These are phyloP conservation scores for Hypercompe scribonia DNA, from an alignment of 2,888 invertebrate species.

Conservation along the genomic window DNA sequence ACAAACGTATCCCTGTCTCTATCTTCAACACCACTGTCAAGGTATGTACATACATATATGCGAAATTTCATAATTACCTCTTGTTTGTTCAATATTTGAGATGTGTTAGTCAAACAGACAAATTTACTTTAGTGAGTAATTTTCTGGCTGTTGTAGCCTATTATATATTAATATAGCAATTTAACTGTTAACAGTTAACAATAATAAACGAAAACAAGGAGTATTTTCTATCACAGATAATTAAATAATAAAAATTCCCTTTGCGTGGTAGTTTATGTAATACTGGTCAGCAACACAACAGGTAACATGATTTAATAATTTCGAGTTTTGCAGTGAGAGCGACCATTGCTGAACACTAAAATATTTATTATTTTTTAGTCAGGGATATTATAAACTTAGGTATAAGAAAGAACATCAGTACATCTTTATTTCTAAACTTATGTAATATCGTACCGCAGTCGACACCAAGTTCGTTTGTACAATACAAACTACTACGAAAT, in stretches of 20 bases:
- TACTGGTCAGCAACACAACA: neutral
- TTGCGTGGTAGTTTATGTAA: neutral
- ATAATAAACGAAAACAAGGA: neutral
- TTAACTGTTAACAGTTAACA: too few species aligned
- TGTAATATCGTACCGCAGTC: neutral
- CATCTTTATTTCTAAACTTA: neutral
- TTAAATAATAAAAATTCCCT: neutral
- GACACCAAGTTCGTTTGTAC: neutral
- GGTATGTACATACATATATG: too few species aligned
- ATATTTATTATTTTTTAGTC: neutral
- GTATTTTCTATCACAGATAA: neutral
- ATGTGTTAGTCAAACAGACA: too few species aligned
- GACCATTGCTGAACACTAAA: neutral
- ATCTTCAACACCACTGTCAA: too few species aligned
- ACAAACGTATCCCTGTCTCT: too few species aligned
- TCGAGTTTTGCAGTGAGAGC: neutral
- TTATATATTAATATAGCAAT: neutral
- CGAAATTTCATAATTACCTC: too few species aligned
- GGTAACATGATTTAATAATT: conserved; percentile 1
- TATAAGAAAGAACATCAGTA: neutral
- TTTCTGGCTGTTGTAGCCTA: neutral
- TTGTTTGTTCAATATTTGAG: too few species aligned
- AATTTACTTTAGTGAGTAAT: too few species aligned
- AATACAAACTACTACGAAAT: neutral
- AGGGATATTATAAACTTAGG: neutral